phyloP scores from a whole-genome alignment of 92 coral and sea anemone genomes.

The Palythoa caribaeorum region DNA sequence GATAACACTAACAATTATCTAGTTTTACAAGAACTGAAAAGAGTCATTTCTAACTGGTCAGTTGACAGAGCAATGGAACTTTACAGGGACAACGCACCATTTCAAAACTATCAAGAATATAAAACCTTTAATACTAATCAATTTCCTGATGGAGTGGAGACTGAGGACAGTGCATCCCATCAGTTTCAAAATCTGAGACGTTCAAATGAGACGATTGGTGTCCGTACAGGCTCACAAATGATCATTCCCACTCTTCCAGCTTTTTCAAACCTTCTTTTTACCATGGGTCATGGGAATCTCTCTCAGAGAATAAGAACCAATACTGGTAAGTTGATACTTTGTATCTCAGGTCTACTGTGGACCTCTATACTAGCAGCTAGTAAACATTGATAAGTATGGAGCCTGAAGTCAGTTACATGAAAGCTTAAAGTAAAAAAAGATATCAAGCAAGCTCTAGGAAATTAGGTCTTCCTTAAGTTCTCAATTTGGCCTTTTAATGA shows the following conservation, averaged over 20 bases:
- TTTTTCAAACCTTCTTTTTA: constrained; percentile 24
- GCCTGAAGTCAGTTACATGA: too few species aligned
- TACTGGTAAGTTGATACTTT: constrained; percentile 11
- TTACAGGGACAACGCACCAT: constrained; percentile 3
- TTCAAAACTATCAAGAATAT: not conserved
- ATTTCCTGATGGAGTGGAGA: not conserved
- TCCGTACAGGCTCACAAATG: constrained; percentile 18
- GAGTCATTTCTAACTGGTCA: not conserved
- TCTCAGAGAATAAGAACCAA: constrained; percentile 33
- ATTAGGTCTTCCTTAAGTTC: too few species aligned
- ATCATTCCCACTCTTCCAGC: constrained; percentile 9
- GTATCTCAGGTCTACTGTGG: not conserved
- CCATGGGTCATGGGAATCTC: constrained; percentile 20
- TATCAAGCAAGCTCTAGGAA: too few species aligned
- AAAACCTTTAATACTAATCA: constrained; percentile 5
- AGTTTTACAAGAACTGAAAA: not conserved
- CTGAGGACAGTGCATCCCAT: not conserved
- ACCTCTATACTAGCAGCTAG: too few species aligned
- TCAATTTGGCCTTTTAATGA: too few species aligned
- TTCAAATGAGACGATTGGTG: constrained; percentile 18
- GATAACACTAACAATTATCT: not conserved
- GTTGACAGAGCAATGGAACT: constrained; percentile 12
- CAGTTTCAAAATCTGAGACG: constrained; percentile 27
- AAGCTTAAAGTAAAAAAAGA: too few species aligned
- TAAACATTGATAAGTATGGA: too few species aligned